Percentiles rank a stretch among this genome's conserved stretches.
These are phyloP conservation scores for Tiliacea citrago DNA, from an alignment of 2,888 invertebrate genomes.

Conservation along the genomic window DNA sequence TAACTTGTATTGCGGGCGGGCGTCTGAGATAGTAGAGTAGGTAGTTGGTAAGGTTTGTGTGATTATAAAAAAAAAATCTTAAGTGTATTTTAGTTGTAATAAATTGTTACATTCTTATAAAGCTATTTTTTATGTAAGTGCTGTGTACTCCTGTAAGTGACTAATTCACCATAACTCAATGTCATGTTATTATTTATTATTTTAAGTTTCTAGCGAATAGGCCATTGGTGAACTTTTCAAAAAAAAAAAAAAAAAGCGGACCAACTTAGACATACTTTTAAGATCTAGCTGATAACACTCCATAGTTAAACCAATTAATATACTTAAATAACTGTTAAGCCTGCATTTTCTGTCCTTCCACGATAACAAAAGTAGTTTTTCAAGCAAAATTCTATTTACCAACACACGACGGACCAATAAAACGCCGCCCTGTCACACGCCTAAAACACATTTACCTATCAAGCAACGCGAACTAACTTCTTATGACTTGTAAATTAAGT, in stretches of 20 bases:
- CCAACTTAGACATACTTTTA: too few species aligned
- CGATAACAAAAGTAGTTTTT: background rate
- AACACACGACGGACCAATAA: background rate
- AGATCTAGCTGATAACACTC: background rate
- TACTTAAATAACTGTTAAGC: background rate
- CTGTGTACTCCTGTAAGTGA: too few species aligned
- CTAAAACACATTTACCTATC: slow-evolving; percentile 9
- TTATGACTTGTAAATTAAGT: slow-evolving; percentile 55
- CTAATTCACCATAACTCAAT: too few species aligned
- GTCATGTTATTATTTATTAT: too few species aligned
- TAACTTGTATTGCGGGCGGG: slow-evolving; percentile 49
- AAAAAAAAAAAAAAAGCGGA: too few species aligned
- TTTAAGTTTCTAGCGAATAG: too few species aligned
- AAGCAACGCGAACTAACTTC: slow-evolving; percentile 36
- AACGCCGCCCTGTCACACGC: background rate
- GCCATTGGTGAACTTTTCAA: too few species aligned
- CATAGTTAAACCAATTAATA: background rate
- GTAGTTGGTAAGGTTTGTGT: slow-evolving; percentile 4
- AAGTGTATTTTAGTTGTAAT: background rate
- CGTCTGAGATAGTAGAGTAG: slow-evolving; percentile 10
- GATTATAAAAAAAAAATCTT: slow-evolving; percentile 1
- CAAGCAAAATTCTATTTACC: background rate
- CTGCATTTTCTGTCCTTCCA: background rate
- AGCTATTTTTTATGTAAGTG: too few species aligned
- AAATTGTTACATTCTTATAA: background rate